These are phyloP conservation scores for Salmo trutta DNA, from an alignment of 2,797 vertebrate species.

Conservation along the genomic window DNA sequence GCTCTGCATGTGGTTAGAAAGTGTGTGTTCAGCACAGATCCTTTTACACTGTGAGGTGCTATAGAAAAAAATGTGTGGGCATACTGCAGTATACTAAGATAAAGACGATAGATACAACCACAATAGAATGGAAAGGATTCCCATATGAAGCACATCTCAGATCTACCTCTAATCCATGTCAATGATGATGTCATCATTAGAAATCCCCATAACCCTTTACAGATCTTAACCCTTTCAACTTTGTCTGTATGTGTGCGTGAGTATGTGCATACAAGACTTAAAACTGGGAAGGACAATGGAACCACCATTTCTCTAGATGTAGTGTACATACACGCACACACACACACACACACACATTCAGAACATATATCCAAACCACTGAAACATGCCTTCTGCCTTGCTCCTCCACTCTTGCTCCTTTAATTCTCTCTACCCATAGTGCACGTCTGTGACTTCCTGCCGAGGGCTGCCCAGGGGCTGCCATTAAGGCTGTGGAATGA, in stretches of 20 bases:
- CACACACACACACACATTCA: background rate
- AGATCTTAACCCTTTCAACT: background rate
- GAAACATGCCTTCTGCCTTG: background rate
- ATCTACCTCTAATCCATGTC: background rate
- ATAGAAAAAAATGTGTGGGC: background rate
- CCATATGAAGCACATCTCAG: background rate
- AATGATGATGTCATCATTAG: too few relatives aligned
- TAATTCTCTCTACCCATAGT: slow-evolving; percentile 4
- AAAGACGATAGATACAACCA: background rate
- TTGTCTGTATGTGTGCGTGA: background rate
- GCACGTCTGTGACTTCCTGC: slow-evolving; percentile 38
- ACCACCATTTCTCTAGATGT: background rate
- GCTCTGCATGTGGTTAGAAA: background rate
- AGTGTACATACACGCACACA: background rate
- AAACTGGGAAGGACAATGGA: background rate
- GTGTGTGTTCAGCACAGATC: slow-evolving; percentile 1
- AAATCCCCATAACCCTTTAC: background rate
- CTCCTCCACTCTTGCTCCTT: background rate
- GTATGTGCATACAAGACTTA: background rate
- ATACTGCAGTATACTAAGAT: background rate
- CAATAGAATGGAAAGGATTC: background rate
- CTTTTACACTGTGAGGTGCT: background rate
- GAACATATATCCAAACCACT: background rate
- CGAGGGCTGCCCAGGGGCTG: slow-evolving; percentile 21
- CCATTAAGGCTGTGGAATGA: slow-evolving; percentile 52